Percentiles rank a stretch among this genome's conserved stretches.
phyloP scores from a whole-genome alignment of 2,113 vertebrate species.

The Machaerirhynchus nigripectus region DNA sequence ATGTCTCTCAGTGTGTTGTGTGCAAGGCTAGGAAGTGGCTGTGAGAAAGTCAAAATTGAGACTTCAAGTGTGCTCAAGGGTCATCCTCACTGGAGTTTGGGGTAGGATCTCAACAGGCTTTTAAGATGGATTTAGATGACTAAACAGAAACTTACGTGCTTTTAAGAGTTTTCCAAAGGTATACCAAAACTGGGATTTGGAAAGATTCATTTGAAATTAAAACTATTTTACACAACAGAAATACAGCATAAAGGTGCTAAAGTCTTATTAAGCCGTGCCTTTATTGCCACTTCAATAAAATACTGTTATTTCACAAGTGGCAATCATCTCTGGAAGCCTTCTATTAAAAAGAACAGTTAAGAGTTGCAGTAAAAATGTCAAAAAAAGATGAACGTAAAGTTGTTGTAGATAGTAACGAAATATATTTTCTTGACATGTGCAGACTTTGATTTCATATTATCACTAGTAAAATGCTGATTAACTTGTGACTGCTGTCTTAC shows the following conservation, averaged over 20 bases:
- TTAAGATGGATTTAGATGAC: background rate
- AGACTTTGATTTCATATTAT: background rate
- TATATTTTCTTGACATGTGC: background rate
- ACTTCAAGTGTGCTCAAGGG: background rate
- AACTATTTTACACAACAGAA: background rate
- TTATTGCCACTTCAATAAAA: background rate
- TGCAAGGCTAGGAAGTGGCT: background rate
- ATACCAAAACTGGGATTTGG: background rate
- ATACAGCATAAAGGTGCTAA: background rate
- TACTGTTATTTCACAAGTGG: background rate
- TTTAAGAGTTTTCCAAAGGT: background rate
- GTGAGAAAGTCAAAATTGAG: background rate
- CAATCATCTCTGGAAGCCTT: background rate
- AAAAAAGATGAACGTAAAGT: background rate
- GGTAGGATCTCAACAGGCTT: background rate
- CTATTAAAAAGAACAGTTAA: background rate
- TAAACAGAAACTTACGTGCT: background rate
- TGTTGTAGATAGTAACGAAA: background rate
- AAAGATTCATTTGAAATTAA: background rate
- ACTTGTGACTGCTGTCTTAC: background rate
- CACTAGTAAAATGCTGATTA: background rate
- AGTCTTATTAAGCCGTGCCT: background rate
- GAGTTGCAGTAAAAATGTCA: background rate
- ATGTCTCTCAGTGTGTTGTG: background rate
- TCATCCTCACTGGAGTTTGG: background rate